Evolutionary conservation across 2,113 vertebrate genomes (phyloP).

Genomic region (Corynorhinus townsendii): DNA sequence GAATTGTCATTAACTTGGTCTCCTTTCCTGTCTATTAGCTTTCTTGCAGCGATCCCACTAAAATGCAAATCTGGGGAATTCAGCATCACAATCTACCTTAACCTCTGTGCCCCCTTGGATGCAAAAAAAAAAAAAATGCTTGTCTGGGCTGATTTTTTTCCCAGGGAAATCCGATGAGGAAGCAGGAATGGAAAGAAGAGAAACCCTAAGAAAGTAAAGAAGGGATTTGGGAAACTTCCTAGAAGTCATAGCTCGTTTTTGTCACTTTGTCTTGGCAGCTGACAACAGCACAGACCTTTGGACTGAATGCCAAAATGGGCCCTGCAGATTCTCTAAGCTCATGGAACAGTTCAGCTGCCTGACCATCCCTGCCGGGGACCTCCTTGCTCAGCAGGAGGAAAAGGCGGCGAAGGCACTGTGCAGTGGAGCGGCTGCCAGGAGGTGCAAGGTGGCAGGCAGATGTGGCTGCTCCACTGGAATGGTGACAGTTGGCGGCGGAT

Average conservation of each 20-base stretch:
- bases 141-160: conserved; percentile 29
- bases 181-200: neutral
- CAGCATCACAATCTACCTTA: conserved; percentile 56
- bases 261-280: conserved; percentile 70
- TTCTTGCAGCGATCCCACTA: conserved; percentile 64
- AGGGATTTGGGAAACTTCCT: conserved; percentile 63
- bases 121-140: neutral
- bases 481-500: conserved; percentile 74
- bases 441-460: conserved; percentile 9
- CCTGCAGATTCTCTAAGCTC: conserved; percentile 7
- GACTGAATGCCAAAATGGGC: conserved; percentile 64
- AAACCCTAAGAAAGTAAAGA: neutral
- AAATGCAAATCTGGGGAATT: conserved; percentile 71
- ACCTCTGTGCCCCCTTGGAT: conserved; percentile 7
- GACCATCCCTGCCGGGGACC: conserved; percentile 28
- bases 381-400: fast-evolving
- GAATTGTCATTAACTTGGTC: conserved; percentile 83
- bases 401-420: neutral
- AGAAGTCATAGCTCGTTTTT: conserved; percentile 62
- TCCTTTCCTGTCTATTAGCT: conserved; percentile 82
- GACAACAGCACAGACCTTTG: conserved; percentile 61
- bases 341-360: neutral
- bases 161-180: neutral
- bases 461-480: conserved; percentile 35
- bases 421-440: neutral